Evolutionary conservation across 2,113 vertebrate species (phyloP), one percentile per base, ranked within the genome.

Genomic region (Rostratula benghalensis): DNA sequence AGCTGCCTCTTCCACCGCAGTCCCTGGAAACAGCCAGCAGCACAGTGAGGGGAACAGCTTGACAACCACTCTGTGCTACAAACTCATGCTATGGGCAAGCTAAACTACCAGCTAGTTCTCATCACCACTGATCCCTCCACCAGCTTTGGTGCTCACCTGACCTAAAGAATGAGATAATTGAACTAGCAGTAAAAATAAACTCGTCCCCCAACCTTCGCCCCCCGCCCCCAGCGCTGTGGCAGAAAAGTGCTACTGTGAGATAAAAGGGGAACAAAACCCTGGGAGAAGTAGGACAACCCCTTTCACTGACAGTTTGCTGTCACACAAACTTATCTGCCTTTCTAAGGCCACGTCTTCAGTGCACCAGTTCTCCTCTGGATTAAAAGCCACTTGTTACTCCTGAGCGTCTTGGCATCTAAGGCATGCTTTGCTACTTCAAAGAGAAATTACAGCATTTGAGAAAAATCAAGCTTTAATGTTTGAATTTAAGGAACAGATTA

Each of bases 401-500:
- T 30, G 5, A 84, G 27, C 19, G 67, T 39, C 82, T 56, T 56
- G 45, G 24, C 48, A 90, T 28, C 35, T 14, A 57, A 59, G 37
- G 30, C 24, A 30, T 50, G 35, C 84, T 25, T 88, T 87, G 25
- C 22, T 60, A 69, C 63, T 65, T 92, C 79, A 69, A 76, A 83
- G 13, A 24, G 53, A 68, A 94, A 61, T 65, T 13, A 13, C 11
- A 80, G 53, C 2, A 60, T 50, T 56, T 46, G 48, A 83, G 43
- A 61, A 83, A 57, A 80, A 25, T 50, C 51, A 43, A 85, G 28
- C 3, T 16, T 69, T 19, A 48, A 11, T 24, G 7, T 16, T 95
- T 65, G 31, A 82, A 69, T 57, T 83, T 89, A 69, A 85, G 22
- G 74, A 91, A 87, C 45, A 94, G 67, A 73, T 56, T 24, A 79